A percentile compares a stretch with the other conserved stretches of the same genome.
Evolutionary conservation across 2,113 vertebrate genomes (phyloP).

Genomic region (Macrotus californicus): DNA sequence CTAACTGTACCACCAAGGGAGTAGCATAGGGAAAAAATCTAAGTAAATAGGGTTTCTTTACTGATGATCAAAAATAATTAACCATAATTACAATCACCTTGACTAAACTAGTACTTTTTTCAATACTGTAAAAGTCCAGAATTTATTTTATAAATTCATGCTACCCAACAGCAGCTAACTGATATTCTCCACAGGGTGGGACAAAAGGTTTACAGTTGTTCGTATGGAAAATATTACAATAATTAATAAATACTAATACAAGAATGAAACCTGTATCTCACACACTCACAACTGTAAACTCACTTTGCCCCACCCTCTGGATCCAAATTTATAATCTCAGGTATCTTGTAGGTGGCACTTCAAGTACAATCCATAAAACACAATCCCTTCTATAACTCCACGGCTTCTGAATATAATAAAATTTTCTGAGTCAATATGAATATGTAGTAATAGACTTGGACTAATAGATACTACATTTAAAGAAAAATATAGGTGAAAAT

Average conservation of each 20-base stretch:
- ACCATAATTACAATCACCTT: background rate
- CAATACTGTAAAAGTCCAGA: background rate
- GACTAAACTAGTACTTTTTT: background rate
- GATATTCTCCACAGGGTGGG: background rate
- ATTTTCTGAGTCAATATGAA: background rate
- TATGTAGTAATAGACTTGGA: background rate
- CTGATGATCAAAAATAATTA: background rate
- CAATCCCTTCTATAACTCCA: background rate
- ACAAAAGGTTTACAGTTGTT: background rate
- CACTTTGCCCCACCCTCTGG: background rate
- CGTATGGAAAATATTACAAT: background rate
- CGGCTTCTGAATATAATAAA: background rate
- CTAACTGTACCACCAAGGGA: background rate
- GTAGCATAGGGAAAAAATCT: background rate
- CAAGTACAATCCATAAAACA: constrained; percentile 19
- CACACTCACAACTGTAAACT: background rate
- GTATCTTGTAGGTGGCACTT: background rate
- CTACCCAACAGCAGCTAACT: background rate
- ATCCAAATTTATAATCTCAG: background rate
- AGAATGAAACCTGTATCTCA: background rate
- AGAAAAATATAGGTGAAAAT: background rate
- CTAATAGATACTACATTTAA: background rate
- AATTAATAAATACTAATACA: too few species aligned
- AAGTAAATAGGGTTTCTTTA: background rate
- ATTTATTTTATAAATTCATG: background rate